Percentiles rank a stretch among this genome's conserved stretches.
Evolutionary conservation across 2,113 vertebrate species (phyloP).

Genomic region (Lathamus discolor): DNA sequence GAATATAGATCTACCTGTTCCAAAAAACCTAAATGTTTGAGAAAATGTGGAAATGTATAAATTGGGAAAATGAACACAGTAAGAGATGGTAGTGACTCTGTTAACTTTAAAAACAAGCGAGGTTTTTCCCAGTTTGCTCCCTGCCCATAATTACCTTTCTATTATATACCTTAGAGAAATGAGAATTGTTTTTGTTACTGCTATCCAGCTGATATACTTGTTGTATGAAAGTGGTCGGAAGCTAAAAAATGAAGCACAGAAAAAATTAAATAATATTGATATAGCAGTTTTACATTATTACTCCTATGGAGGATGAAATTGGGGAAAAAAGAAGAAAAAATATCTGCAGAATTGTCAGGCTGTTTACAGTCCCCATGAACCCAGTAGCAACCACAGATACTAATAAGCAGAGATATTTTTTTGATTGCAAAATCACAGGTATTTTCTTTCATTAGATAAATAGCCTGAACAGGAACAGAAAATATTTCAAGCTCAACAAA

Average conservation of each 20-base stretch:
- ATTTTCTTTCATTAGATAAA: neutral
- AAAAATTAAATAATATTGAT: neutral
- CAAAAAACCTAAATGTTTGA: rapidly evolving
- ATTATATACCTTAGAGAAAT: neutral
- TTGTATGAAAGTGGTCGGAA: neutral
- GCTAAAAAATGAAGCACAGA: neutral
- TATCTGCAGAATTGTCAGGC: neutral
- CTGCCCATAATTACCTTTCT: neutral
- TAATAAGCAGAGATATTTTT: neutral
- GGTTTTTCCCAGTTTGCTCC: neutral
- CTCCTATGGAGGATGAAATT: neutral
- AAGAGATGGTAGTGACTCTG: neutral
- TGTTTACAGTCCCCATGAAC: neutral
- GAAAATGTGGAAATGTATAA: neutral
- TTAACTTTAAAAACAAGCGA: neutral
- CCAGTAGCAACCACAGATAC: neutral
- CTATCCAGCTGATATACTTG: neutral
- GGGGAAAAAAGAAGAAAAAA: neutral
- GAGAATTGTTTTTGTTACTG: neutral
- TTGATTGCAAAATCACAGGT: neutral
- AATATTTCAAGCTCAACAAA: neutral
- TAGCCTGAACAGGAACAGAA: neutral
- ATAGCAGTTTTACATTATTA: neutral
- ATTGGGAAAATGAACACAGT: neutral
- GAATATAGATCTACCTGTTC: neutral